A percentile compares a stretch with the other conserved stretches of the same genome.
Evolutionary conservation across 1,140 invertebrate species (phyloP).

Genomic region (fruit fly (Drosophila melanogaster)): Release_6_plus_ISO1_MT NT_037436.4:9301001-9301500

Average conservation of each 20-base stretch:
- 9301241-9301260: constrained; percentile 72
- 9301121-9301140: constrained; percentile 48
- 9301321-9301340: constrained; percentile 23
- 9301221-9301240: constrained; percentile 71
- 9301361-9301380: constrained; percentile 19
- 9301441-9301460: constrained; percentile 47
- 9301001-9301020: constrained; percentile 69
- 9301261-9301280: constrained; percentile 62
- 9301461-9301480: constrained; percentile 59
- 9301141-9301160: constrained; percentile 12
- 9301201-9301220: constrained; percentile 68
- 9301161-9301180: constrained; percentile 26
- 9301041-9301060: constrained; percentile 73
- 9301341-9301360: constrained; percentile 33
- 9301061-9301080: constrained; percentile 68
- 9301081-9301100: constrained; percentile 73
- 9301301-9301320: not conserved
- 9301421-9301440: constrained; percentile 48
- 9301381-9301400: constrained; percentile 39
- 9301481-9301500: constrained; percentile 67
- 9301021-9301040: constrained; percentile 30
- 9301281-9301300: constrained; percentile 4
- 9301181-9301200: constrained; percentile 61
- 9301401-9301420: constrained; percentile 53
- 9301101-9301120: constrained; percentile 72